Base-by-base conservation (phyloP, 1,140 invertebrate genomes). In the Cecropterus lyciades region DNA sequence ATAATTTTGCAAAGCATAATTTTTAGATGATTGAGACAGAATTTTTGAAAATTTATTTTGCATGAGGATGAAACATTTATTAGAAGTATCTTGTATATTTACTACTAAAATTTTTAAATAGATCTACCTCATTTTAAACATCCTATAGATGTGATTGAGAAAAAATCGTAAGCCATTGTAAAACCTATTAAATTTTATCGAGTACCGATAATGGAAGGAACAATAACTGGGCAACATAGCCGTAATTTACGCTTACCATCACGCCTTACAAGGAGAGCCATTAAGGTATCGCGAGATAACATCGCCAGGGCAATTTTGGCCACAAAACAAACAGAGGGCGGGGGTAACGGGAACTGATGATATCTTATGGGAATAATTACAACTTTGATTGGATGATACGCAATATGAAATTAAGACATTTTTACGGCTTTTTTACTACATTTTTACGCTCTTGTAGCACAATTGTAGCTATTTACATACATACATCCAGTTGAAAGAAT, bases 271-370 rank as follows among this genome's bases (percentile, higher is more conserved):
- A 76, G 79, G 82, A 24, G 46, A 57, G 51, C 73, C 75, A 80
- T 83, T 82, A 86, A 79, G 65, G 62, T 67, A 78, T 79, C 72
- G 57, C 63, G 55, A 70, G 77, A 83, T 82, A 76, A 82, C 68
- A 67, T 84, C 80, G 63, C 52, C 48, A n/a, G 67, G 42, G 14
- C 15, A 33, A 14, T 48, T 59, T 52, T 48, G 43, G 56, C 13
- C 56, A 10, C 65, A 73, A 77, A 75, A 71, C 74, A 74, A 79
- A 77, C 71, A 74, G 56, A n/a, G n/a, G 56, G 56, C 56, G 46
- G 67, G 59, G 66, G 24, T 16, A 53, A 51, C 49, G 48, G 45
- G 45, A 24, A 9, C 55, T 20, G 33, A 42, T 42, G 53, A 20
- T 43, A 56, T 56, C n/a, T 45, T 27, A 46, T 52, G 42, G 42